Conservation (phyloP, 2,797 vertebrate genomes). For the Acipenser oxyrinchus region DNA sequence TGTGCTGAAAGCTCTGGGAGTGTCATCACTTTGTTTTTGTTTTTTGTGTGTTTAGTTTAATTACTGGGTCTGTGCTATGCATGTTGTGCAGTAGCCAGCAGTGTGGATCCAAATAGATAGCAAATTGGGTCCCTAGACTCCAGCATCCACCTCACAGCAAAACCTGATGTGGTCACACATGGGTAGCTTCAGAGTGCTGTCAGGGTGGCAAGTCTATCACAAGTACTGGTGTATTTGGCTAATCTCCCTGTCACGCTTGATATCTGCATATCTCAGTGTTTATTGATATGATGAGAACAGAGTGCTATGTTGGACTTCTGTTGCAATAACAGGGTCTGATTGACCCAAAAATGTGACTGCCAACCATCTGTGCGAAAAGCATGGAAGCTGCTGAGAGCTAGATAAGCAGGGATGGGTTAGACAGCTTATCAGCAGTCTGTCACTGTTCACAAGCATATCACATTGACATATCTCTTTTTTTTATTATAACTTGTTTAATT, state of each 20-base stretch:
- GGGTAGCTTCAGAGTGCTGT: neutral
- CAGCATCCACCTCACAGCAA: too few relatives aligned
- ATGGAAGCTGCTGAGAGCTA: too few relatives aligned
- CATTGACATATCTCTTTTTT: too few relatives aligned
- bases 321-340: neutral
- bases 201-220: neutral
- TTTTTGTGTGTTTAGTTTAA: neutral
- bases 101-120: neutral
- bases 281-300: too few relatives aligned
- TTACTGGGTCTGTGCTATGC: neutral
- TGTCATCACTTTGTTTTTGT: neutral
- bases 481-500: too few relatives aligned
- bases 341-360: neutral
- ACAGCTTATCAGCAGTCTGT: too few relatives aligned
- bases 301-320: neutral
- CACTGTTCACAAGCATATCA: too few relatives aligned
- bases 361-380: too few relatives aligned
- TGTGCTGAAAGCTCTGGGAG: too few relatives aligned
- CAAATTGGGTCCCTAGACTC: neutral
- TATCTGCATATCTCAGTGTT: too few relatives aligned
- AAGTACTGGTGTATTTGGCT: neutral
- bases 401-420: too few relatives aligned
- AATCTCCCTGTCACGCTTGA: neutral
- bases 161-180: neutral
- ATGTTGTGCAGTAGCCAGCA: neutral